A percentile compares a stretch with the other conserved stretches of the same genome.
phyloP scores from a whole-genome alignment of 2,113 vertebrate genomes.

The Malurus melanocephalus region DNA sequence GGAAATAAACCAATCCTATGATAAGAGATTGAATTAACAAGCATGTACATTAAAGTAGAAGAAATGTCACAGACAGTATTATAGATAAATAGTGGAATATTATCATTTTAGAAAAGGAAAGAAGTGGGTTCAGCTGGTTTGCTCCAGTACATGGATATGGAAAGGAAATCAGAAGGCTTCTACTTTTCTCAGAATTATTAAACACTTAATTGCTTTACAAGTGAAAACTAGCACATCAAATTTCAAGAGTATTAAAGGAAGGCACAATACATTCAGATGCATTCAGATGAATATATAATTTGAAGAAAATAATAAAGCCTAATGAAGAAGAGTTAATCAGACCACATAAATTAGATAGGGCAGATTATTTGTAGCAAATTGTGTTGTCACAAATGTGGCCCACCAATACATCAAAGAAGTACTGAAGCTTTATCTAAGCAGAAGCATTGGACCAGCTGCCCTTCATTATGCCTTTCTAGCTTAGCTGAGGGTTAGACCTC shows the following conservation, averaged over 20 bases:
- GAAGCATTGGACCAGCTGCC: conserved; percentile 16
- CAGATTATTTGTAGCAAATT: background rate
- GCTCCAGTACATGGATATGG: background rate
- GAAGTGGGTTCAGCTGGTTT: background rate
- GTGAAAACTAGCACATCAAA: background rate
- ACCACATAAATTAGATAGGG: background rate
- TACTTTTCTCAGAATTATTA: background rate
- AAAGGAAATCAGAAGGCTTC: background rate
- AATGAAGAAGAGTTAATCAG: background rate
- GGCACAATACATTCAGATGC: rapidly evolving
- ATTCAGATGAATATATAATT: background rate
- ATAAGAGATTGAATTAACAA: background rate
- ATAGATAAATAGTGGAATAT: background rate
- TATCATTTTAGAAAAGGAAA: background rate
- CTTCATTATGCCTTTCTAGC: conserved; percentile 12
- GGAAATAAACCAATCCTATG: background rate
- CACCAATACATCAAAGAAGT: background rate
- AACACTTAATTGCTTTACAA: background rate
- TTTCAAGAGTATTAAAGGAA: background rate
- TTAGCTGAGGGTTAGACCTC: background rate
- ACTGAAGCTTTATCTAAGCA: background rate
- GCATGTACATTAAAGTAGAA: background rate
- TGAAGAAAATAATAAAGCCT: background rate
- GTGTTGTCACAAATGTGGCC: background rate
- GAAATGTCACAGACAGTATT: background rate